Evolutionary conservation across 1,140 invertebrate species (phyloP).

Genomic region (Drosophila micromelanica): DNA sequence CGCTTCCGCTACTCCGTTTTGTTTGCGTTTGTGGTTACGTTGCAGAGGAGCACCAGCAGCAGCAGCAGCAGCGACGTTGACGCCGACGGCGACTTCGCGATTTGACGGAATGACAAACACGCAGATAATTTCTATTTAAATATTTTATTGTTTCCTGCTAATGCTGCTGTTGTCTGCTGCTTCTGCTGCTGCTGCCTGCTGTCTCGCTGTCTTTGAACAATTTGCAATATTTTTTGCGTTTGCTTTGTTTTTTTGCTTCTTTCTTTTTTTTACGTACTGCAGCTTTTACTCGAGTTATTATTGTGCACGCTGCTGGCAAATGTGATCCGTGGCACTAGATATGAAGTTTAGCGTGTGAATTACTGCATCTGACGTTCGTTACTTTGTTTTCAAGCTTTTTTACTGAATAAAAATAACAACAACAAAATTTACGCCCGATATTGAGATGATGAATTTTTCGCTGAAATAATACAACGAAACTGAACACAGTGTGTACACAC

Average conservation of each 20-base stretch:
- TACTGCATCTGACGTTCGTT: constrained; percentile 34
- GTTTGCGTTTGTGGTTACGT: constrained; percentile 32
- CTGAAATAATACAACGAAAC: constrained; percentile 50
- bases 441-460: constrained; percentile 56
- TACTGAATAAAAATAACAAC: constrained; percentile 48
- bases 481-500: constrained; percentile 49
- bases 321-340: constrained; percentile 24
- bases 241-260: constrained; percentile 38
- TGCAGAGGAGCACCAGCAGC: constrained; percentile 14
- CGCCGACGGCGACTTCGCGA: constrained; percentile 34
- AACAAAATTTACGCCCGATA: constrained; percentile 51
- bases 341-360: constrained; percentile 28
- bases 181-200: constrained; percentile 44
- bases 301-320: constrained; percentile 22
- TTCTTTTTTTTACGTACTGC: constrained; percentile 45
- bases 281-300: constrained; percentile 27
- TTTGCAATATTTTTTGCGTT: constrained; percentile 44
- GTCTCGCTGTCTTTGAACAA: constrained; percentile 39
- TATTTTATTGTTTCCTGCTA: constrained; percentile 37
- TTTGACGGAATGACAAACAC: constrained; percentile 40
- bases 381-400: constrained; percentile 37
- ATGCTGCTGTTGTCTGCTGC: constrained; percentile 29
- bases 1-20: constrained; percentile 34
- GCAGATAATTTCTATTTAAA: constrained; percentile 61
- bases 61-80: constrained; percentile 2